Evolutionary conservation across 2,113 vertebrate genomes (phyloP).

Genomic region (Cisticola juncidis): DNA sequence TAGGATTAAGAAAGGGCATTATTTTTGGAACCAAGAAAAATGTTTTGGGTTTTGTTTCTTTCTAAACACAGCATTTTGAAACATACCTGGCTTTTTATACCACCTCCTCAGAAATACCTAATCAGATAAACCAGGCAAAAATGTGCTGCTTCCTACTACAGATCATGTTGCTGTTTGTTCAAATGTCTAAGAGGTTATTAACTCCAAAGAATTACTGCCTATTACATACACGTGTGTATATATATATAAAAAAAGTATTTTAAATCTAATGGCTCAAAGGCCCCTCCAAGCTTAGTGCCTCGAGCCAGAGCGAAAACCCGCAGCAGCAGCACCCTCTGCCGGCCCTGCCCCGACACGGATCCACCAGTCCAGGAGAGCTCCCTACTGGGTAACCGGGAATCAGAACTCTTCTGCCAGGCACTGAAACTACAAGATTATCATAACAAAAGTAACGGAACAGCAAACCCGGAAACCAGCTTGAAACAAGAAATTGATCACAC

Average conservation of each 20-base stretch:
- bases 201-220: neutral
- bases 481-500: constrained; percentile 72
- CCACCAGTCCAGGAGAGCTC: neutral
- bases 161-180: neutral
- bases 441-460: neutral
- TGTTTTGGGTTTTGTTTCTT: neutral
- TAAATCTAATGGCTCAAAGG: accelerated
- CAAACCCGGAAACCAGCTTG: constrained; percentile 37
- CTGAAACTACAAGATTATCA: neutral
- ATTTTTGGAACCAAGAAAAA: constrained; percentile 68
- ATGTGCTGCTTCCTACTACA: neutral
- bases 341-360: neutral
- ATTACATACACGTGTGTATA: neutral
- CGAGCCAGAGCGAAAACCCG: neutral
- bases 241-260: neutral
- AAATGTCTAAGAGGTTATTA: neutral
- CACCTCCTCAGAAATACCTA: neutral
- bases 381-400: neutral
- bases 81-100: neutral
- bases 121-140: neutral
- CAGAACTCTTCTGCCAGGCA: neutral
- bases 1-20: constrained; percentile 82
- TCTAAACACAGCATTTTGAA: constrained; percentile 2
- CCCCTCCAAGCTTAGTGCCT: neutral
- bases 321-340: constrained; percentile 67